Evolutionary conservation across 92 coral and sea anemone genomes (phyloP).

Genomic region (Paramuricea clavata): DNA sequence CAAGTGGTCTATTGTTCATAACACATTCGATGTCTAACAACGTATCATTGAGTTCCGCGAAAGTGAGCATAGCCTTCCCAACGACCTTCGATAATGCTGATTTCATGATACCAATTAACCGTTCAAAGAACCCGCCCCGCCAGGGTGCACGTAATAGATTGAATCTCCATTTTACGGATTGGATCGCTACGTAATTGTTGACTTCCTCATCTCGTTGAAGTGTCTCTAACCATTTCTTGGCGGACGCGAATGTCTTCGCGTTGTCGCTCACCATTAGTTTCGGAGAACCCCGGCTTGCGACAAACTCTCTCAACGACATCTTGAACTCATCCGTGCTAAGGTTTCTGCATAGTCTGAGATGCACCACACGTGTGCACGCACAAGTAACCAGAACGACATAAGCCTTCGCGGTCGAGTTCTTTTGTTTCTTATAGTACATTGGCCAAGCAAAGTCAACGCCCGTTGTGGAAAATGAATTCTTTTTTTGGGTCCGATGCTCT

Average conservation of each 20-base stretch:
- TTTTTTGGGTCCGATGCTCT: constrained; percentile 49
- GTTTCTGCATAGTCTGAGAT: constrained; percentile 54
- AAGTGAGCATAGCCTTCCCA: constrained; percentile 60
- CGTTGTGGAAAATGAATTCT: constrained; percentile 58
- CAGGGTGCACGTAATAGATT: constrained; percentile 66
- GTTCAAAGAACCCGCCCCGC: constrained; percentile 72
- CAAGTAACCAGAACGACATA: constrained; percentile 64
- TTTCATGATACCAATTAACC: constrained; percentile 16
- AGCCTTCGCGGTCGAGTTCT: constrained; percentile 31
- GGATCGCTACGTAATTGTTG: constrained; percentile 22
- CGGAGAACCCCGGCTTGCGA: constrained; percentile 61
- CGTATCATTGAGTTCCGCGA: constrained; percentile 59
- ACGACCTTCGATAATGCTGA: constrained; percentile 51
- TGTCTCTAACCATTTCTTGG: constrained; percentile 59
- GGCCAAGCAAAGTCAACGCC: constrained; percentile 78
- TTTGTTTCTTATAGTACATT: constrained; percentile 43
- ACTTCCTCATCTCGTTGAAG: constrained; percentile 50
- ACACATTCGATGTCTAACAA: constrained; percentile 63
- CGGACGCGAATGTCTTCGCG: constrained; percentile 69
- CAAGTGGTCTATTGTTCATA: constrained; percentile 76
- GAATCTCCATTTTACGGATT: constrained; percentile 48
- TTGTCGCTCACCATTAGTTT: constrained; percentile 63
- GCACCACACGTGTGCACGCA: constrained; percentile 64
- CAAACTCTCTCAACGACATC: constrained; percentile 28
- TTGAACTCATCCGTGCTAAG: constrained; percentile 55